Base-by-base conservation (phyloP, 2,113 vertebrate genomes). In the Cyprinodon variegatus region DNA sequence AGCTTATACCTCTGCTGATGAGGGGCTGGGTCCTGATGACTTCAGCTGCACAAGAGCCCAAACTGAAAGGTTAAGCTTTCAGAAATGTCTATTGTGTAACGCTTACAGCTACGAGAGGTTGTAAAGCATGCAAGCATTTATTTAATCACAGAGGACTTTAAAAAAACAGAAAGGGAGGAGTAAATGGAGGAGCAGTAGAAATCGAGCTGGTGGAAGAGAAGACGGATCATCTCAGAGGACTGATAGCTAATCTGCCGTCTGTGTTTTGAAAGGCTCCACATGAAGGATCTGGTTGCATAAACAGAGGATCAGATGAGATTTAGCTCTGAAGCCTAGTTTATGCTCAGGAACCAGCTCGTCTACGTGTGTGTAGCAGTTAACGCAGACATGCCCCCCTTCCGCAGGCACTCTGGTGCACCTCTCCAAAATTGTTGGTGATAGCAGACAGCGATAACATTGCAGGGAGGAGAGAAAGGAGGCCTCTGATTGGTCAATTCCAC, bases 181-280 rank as follows among this genome's bases (percentile, higher is more conserved):
- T 69, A 77, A 76, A 81, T 7, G 74, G 79, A 77, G 63, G 68
- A 79, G 69, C 15, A 37, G 11, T 4, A 6, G 61, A 48, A 36
- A n/a, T 22, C 7, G n/a, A 62, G 65, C 61, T 57, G 22, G 38
- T 53, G 38, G 50, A 67, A n/a, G 37, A 22, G 17, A 74, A 78
- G 80, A 85, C 61, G 45, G 77, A 77, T 79, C 76, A 82, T 68
- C 81, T 82, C 74, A 15, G 45, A 67, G 72, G 69, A 50, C 20
- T 29, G 62, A 70, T 78, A 59, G 3, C 37, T 86, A 81, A 84
- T 79, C 75, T 61, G 39, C 59, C 61, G 60, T 67, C 63, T 0
- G 9, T 68, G 67, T 67, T 83, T 65, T 84, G 64, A 89, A 78
- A 72, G 45, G 41, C 83, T 89, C 85, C 86, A 92, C 77, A 86